Evolutionary conservation across 2,888 invertebrate species (phyloP), one percentile per base, ranked within the genome.

Genomic region (Zelleria hepariella): DNA sequence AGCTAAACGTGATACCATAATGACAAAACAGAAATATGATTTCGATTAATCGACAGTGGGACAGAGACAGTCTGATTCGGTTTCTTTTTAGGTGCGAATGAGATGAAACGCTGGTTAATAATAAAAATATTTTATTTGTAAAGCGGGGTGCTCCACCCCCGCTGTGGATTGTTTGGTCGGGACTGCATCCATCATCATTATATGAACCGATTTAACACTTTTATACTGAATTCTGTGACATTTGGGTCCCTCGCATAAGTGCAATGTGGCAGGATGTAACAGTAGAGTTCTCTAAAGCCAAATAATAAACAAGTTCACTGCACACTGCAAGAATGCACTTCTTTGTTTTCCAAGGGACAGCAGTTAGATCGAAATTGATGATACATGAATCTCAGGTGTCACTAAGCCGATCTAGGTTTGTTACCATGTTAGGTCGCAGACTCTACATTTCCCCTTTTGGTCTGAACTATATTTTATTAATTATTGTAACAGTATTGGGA

Each of bases 11-110:
- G 86, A 86, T 86, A 84, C 85, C 77, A 86, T 87, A 88, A 88
- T 88, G 87, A 88, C 88, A 86, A 87, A 86, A 87, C 86, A 87
- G 87, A 88, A 88, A 88, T 87, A 86, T 87, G 82, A 86, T 88
- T 86, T 86, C 87, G 88, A 88, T 87, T 86, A 85, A 85, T 58
- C 53, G 52, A 85, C 72, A 67, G 83, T 75, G 79, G 63, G 79
- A 86, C 73, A 67, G 78, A 71, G 78, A 79, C 69, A 70, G 72
- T 63, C 62, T 64, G 68, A 78, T 80, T 69, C 67, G 72, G 64
- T 65, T 66, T 63, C 65, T 61, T 64, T 62, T 70, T 71, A 70
- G 67, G 82, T 73, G 78, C 66, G 80, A 86, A 71, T 70, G 75
- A 74, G 85, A 86, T 66, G 68, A 74, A 66, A 48, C 70, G 23